These are phyloP conservation scores for Tenrec ecaudatus DNA, from an alignment of 2,113 vertebrate genomes.

Conservation along the genomic window DNA sequence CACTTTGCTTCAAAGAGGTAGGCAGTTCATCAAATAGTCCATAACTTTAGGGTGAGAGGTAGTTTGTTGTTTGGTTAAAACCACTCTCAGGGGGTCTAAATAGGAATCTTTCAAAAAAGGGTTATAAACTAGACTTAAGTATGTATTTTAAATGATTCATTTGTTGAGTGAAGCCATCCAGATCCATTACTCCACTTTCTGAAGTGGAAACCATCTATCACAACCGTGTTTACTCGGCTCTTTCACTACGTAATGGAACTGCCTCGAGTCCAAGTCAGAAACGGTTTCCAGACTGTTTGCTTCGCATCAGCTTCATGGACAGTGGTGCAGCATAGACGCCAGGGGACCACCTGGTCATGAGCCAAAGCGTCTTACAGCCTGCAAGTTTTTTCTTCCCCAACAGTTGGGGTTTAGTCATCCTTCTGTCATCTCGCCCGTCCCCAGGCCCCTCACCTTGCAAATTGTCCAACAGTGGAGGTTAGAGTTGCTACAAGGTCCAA, in stretches of 20 bases:
- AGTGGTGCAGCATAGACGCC: conserved; percentile 59
- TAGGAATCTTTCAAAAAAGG: conserved; percentile 54
- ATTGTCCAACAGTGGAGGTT: conserved; percentile 63
- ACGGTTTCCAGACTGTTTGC: conserved; percentile 67
- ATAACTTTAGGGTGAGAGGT: conserved; percentile 28
- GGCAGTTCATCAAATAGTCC: conserved; percentile 23
- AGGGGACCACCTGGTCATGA: conserved; percentile 31
- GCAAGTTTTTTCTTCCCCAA: conserved; percentile 55
- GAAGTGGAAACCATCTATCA: conserved; percentile 70
- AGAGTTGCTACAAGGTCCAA: conserved; percentile 52
- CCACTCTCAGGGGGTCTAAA: conserved; percentile 24
- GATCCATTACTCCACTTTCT: conserved; percentile 50
- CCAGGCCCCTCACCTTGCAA: neutral
- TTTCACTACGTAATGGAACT: conserved; percentile 18
- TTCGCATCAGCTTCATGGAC: conserved; percentile 60
- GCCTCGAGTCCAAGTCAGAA: conserved; percentile 47
- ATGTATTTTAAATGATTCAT: conserved; percentile 62
- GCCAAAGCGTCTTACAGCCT: conserved; percentile 31
- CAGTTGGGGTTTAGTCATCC: conserved; percentile 14
- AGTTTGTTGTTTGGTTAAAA: neutral
- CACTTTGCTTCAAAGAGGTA: conserved; percentile 43
- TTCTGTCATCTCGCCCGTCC: conserved; percentile 23
- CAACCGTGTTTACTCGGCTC: conserved; percentile 62
- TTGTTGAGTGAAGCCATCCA: conserved; percentile 60
- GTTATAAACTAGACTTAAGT: conserved; percentile 49